These are phyloP conservation scores for Istiophorus platypterus DNA, from an alignment of 2,113 vertebrate genomes.

Conservation along the genomic window DNA sequence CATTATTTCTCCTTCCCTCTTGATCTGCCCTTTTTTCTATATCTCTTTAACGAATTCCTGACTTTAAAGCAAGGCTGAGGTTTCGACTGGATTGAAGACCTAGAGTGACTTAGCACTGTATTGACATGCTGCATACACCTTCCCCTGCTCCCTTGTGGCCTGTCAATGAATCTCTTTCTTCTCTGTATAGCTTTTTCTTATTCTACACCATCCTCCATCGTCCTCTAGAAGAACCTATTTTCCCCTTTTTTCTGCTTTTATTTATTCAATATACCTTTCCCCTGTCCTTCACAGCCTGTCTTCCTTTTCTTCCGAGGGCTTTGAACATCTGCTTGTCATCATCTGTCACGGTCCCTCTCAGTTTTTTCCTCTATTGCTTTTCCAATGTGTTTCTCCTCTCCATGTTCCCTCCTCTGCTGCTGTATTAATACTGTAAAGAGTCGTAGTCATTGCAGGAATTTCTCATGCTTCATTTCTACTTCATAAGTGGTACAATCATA, in stretches of 20 bases:
- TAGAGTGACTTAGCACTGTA: conserved; percentile 67
- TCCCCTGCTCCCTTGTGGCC: conserved; percentile 47
- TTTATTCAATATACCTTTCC: conserved; percentile 60
- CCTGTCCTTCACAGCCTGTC: conserved; percentile 53
- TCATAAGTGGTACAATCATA: neutral
- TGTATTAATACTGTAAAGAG: neutral
- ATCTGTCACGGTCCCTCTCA: conserved; percentile 30
- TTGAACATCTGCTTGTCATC: conserved; percentile 39
- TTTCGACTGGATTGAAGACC: conserved; percentile 53
- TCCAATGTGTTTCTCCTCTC: neutral
- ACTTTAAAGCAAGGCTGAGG: conserved; percentile 30
- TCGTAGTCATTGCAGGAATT: neutral
- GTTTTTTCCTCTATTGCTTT: conserved; percentile 13
- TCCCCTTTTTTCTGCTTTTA: conserved; percentile 17
- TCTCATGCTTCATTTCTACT: neutral
- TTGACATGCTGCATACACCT: conserved; percentile 74
- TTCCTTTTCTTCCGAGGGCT: conserved; percentile 26
- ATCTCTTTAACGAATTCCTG: conserved; percentile 14
- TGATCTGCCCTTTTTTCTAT: neutral
- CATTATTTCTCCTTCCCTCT: neutral
- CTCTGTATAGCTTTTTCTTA: conserved; percentile 41
- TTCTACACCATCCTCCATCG: conserved; percentile 31
- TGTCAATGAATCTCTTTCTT: conserved; percentile 32
- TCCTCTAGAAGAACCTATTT: conserved; percentile 22
- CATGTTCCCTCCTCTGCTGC: neutral